phyloP scores from a whole-genome alignment of 35 echinoderm and acorn worm genomes.

The Ophiothrix spiculata region DNA sequence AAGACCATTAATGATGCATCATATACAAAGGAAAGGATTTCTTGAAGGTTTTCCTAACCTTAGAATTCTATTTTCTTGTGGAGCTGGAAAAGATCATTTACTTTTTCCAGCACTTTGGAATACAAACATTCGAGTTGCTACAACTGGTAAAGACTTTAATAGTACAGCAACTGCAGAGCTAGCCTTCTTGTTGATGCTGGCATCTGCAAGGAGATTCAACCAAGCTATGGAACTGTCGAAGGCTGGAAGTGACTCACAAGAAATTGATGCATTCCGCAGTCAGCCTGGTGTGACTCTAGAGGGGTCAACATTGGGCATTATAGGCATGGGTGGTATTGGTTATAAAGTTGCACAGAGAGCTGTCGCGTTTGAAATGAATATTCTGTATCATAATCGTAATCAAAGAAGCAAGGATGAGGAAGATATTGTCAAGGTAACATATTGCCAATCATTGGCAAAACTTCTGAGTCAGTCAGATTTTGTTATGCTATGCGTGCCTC shows the following conservation, averaged over 20 bases:
- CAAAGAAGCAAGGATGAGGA: slow-evolving; percentile 5
- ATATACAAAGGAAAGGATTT: too few relatives aligned
- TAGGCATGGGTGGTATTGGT: slow-evolving; percentile 68
- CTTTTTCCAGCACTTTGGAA: neutral
- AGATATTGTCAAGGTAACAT: neutral
- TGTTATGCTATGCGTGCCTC: neutral
- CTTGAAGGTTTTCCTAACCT: too few relatives aligned
- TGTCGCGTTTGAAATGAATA: slow-evolving; percentile 54
- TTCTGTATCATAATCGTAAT: slow-evolving; percentile 66
- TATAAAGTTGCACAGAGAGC: slow-evolving; percentile 57
- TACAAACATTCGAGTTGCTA: neutral
- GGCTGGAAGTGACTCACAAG: neutral
- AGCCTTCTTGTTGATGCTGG: neutral
- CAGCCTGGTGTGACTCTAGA: slow-evolving; percentile 15
- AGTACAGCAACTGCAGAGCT: neutral
- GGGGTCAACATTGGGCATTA: slow-evolving; percentile 60
- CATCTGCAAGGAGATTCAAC: neutral
- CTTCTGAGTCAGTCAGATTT: neutral
- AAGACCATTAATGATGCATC: too few relatives aligned
- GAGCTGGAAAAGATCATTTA: neutral
- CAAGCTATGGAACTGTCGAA: neutral
- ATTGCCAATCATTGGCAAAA: neutral
- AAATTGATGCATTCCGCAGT: neutral
- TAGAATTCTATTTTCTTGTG: neutral
- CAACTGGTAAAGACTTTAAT: neutral